A percentile compares a stretch with the other conserved stretches of the same genome.
phyloP scores from a whole-genome alignment of 2,113 vertebrate species.

The Epinephelus fuscoguttatus region DNA sequence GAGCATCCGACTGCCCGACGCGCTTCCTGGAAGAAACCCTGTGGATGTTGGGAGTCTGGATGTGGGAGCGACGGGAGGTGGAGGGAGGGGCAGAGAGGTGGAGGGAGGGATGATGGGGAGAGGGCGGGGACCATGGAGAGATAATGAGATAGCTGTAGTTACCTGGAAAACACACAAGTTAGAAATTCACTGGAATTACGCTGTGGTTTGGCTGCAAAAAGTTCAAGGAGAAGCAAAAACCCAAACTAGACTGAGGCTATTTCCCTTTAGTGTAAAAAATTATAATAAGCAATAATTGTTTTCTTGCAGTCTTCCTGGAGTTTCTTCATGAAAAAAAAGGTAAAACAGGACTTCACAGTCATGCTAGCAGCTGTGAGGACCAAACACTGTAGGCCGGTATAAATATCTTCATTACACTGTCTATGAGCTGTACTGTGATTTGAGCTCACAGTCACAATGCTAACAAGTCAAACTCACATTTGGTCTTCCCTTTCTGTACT shows the following conservation, averaged over 20 bases:
- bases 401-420: no score
- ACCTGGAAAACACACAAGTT: conserved; percentile 48
- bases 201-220: not conserved
- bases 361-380: not conserved
- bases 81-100: conserved; percentile 21
- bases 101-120: conserved; percentile 28
- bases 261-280: not conserved
- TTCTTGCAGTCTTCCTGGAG: not conserved
- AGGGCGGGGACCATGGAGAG: conserved; percentile 45
- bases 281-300: not conserved
- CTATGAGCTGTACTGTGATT: no score
- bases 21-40: conserved; percentile 75
- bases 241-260: not conserved
- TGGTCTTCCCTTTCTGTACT: no score
- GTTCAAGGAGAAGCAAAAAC: not conserved
- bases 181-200: not conserved
- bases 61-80: conserved; percentile 45
- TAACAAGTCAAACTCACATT: not conserved
- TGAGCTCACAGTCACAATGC: no score
- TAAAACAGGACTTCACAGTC: no score
- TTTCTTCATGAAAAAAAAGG: not conserved
- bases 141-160: conserved; percentile 53
- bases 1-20: conserved; percentile 83
- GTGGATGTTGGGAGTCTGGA: conserved; percentile 59
- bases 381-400: no score